Base-by-base conservation (phyloP, 2,888 invertebrate species). In the Vesta saturnalis region DNA sequence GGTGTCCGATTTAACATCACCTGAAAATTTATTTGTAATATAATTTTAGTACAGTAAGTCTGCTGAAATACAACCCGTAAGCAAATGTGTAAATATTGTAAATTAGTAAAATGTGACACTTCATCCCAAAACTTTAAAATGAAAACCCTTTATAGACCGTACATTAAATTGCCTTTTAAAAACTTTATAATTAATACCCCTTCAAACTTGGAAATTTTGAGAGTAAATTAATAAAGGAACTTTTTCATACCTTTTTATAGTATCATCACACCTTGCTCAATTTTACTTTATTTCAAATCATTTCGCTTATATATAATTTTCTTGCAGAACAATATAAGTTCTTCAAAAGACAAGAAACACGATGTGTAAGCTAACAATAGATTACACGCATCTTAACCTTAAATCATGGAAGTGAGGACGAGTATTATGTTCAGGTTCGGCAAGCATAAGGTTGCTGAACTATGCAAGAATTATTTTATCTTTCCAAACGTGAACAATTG, bases 401-500 rank as follows among this genome's bases (percentile, higher is more conserved):
- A 39, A 30, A 8, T n/a, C 39, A 39, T 39, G 8, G 39, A 52
- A 52, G 19, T n/a, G n/a, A 18, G 19, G 52, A 18, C 19, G 52
- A 18, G n/a, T 19, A 52, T 19, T 52, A 19, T 52, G 52, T 52
- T 52, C 52, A 18, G 19, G 52, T 52, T 52, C 52, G 21, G 52
- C 19, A 52, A 52, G 21, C 52, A 52, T 19, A 21, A 52, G 52
- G 52, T 52, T 52, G 19, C 52, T 52, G 52, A 52, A 52, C 52
- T 52, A 21, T 21, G 52, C 52, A n/a, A 39, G 39, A 18, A 19
- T 52, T 52, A 19, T 52, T 52, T 52, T 52, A 39, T 39, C 39
- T 39, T 49, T 14, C 16, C 35, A 30, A 35, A 49, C 8, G 60
- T 52, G 23, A 47, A 60, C 30, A 61, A 55, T 39, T 60, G 60